These are phyloP conservation scores for Tethea ocularis DNA, from an alignment of 2,888 invertebrate species.

Conservation along the genomic window DNA sequence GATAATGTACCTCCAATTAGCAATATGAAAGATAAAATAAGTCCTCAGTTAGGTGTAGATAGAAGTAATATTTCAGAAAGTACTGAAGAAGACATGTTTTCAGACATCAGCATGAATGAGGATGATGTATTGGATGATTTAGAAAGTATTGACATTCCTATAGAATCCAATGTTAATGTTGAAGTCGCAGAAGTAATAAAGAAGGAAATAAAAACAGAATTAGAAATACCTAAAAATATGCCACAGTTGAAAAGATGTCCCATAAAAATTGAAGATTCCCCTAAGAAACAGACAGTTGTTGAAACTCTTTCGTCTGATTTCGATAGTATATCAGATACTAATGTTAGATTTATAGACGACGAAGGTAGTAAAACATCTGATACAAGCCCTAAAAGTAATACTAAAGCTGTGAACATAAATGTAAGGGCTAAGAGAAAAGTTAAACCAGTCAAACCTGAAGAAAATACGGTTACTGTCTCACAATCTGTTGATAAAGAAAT, in stretches of 20 bases:
- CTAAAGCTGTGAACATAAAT: neutral
- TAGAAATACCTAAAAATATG: neutral
- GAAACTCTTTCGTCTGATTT: conserved; percentile 9
- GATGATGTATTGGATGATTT: conserved; percentile 53
- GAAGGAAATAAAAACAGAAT: neutral
- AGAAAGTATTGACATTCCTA: conserved; percentile 60
- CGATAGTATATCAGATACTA: conserved; percentile 38
- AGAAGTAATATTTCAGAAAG: conserved; percentile 32
- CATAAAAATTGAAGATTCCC: conserved; percentile 7
- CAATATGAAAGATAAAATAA: neutral
- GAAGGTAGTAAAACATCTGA: neutral
- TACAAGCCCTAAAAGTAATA: neutral
- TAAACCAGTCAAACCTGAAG: conserved; percentile 14
- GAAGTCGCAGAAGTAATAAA: conserved; percentile 4
- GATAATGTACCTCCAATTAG: neutral
- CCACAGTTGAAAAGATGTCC: neutral
- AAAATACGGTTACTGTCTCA: neutral
- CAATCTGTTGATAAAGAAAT: neutral
- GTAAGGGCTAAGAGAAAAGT: neutral
- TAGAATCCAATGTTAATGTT: conserved; percentile 23
- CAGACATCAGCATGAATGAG: conserved; percentile 46
- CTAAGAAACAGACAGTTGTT: neutral
- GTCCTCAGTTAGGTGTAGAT: conserved; percentile 7
- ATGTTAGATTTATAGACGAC: conserved; percentile 36
- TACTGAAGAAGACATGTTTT: conserved; percentile 35